phyloP scores from a whole-genome alignment of 2,113 vertebrate species.

The Xiphias gladius region DNA sequence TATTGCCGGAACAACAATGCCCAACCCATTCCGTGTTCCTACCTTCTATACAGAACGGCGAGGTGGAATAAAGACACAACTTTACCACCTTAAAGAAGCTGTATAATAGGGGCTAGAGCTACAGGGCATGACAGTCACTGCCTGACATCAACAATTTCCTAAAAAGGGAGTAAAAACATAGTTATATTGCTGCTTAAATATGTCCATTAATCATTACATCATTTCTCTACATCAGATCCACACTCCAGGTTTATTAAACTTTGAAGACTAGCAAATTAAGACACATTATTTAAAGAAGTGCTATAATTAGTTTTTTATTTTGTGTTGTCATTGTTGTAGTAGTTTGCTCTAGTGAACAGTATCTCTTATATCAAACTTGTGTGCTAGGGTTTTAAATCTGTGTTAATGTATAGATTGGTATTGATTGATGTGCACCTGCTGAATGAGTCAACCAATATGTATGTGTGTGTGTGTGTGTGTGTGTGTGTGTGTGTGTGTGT shows the following conservation, averaged over 20 bases:
- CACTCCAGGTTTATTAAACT: not conserved
- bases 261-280: too few species aligned
- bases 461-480: conserved; percentile 21
- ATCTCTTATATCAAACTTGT: too few species aligned
- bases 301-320: not conserved
- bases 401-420: not conserved
- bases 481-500: too few species aligned
- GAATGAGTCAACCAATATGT: not conserved
- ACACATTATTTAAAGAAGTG: not conserved
- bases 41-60: too few species aligned
- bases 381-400: too few species aligned
- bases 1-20: too few species aligned
- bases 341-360: not conserved
- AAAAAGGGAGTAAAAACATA: not conserved
- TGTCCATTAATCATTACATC: not conserved
- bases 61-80: too few species aligned
- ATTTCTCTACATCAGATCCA: not conserved
- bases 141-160: not conserved
- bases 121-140: not conserved
- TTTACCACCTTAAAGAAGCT: too few species aligned
- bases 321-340: not conserved
- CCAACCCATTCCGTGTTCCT: too few species aligned
- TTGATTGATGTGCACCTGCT: not conserved
- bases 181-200: not conserved
- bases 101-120: too few species aligned